These are phyloP conservation scores for Sula dactylatra DNA, from an alignment of 2,113 vertebrate genomes.

Conservation along the genomic window DNA sequence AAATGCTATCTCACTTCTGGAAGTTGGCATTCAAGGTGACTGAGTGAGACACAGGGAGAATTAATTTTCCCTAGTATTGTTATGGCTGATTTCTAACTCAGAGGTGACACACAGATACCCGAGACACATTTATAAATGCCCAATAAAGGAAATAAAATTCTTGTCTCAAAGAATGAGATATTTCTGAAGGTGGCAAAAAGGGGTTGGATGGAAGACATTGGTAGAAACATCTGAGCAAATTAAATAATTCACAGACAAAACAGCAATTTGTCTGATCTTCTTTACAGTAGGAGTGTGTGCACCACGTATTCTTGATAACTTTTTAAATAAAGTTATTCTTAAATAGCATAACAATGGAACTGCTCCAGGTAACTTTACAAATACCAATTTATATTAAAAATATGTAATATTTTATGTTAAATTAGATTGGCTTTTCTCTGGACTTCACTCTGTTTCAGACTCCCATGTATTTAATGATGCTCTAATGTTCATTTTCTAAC, in stretches of 20 bases:
- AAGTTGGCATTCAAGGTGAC: slow-evolving; percentile 10
- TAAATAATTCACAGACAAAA: neutral
- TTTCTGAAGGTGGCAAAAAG: neutral
- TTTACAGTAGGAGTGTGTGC: neutral
- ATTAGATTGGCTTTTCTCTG: neutral
- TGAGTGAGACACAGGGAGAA: neutral
- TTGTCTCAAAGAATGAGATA: neutral
- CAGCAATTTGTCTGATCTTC: neutral
- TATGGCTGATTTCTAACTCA: neutral
- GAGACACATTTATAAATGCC: neutral
- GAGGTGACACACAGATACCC: neutral
- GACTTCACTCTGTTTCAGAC: neutral
- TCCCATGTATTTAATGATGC: neutral
- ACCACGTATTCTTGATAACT: neutral
- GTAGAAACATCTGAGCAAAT: neutral
- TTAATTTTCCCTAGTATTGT: neutral
- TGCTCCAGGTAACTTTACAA: neutral
- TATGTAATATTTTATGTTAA: neutral
- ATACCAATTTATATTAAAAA: neutral
- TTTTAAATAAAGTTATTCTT: neutral
- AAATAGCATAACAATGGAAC: neutral
- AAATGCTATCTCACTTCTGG: neutral
- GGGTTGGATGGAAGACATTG: neutral
- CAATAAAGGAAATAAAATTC: neutral
- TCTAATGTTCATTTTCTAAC: neutral